These are phyloP conservation scores for Amblyornis subalaris DNA, from an alignment of 2,113 vertebrate genomes.

Conservation along the genomic window DNA sequence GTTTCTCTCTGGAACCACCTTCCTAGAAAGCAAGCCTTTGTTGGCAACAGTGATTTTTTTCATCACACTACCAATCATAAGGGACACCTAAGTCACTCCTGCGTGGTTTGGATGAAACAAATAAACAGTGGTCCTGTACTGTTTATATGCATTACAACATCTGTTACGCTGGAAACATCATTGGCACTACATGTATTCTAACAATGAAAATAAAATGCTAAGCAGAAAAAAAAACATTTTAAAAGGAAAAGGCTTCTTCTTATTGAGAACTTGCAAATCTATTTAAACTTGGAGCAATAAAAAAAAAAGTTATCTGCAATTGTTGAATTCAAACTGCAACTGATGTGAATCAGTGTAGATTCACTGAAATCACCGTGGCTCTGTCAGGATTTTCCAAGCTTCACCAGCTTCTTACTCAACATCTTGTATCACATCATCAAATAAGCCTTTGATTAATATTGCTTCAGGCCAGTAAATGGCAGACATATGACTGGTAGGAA, in stretches of 20 bases:
- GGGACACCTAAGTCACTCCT: background rate
- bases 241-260: background rate
- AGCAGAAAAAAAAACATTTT: background rate
- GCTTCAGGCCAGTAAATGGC: background rate
- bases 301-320: background rate
- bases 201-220: background rate
- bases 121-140: too few species aligned
- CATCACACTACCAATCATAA: background rate
- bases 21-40: background rate
- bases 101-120: background rate
- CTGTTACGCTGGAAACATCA: background rate
- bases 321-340: background rate
- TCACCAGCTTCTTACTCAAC: background rate
- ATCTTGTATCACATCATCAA: background rate
- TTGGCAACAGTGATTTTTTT: background rate
- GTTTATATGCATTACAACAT: background rate
- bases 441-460: background rate
- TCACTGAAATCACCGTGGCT: background rate
- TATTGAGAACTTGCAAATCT: background rate
- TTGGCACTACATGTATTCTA: background rate
- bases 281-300: background rate
- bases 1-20: background rate
- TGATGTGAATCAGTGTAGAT: background rate
- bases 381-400: background rate
- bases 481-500: accelerated